phyloP scores from a whole-genome alignment of 2,888 invertebrate genomes.

The Conops quadrifasciatus region DNA sequence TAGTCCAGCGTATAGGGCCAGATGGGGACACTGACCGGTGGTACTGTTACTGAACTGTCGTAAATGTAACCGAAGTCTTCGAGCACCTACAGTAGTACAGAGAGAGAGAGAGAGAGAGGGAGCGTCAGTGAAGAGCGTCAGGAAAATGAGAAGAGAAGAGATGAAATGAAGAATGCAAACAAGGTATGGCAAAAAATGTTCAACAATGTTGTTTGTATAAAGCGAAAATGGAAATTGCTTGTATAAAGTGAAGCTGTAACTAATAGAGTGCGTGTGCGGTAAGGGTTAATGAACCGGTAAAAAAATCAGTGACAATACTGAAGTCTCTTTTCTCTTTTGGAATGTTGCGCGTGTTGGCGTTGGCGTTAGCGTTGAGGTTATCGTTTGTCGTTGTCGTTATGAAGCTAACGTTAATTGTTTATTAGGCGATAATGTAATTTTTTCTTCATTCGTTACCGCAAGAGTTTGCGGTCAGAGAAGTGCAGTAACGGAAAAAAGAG shows the following conservation, averaged over 20 bases:
- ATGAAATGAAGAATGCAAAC: background rate
- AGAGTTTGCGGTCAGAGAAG: no score
- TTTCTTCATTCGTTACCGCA: no score
- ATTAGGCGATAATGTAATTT: background rate
- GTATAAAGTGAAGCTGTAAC: background rate
- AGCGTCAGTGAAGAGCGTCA: background rate
- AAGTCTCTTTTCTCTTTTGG: background rate
- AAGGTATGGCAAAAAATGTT: background rate
- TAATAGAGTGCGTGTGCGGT: background rate
- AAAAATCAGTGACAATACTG: background rate
- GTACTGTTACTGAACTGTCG: constrained; percentile 90
- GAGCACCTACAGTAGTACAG: constrained; percentile 71
- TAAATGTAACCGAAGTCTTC: constrained; percentile 93
- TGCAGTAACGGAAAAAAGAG: no score
- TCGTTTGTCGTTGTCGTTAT: background rate
- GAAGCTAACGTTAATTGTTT: constrained; percentile 5
- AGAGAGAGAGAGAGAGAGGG: background rate
- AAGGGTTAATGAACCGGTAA: constrained; percentile 16
- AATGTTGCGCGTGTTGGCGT: background rate
- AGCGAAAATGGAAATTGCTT: constrained; percentile 2
- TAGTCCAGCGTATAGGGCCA: constrained; percentile 97
- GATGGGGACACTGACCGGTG: constrained; percentile 79
- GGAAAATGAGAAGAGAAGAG: background rate
- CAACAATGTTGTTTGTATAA: no score
- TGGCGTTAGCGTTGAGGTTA: background rate